These are phyloP conservation scores for Scotopteryx bipunctaria DNA, from an alignment of 2,888 invertebrate species.

Conservation along the genomic window DNA sequence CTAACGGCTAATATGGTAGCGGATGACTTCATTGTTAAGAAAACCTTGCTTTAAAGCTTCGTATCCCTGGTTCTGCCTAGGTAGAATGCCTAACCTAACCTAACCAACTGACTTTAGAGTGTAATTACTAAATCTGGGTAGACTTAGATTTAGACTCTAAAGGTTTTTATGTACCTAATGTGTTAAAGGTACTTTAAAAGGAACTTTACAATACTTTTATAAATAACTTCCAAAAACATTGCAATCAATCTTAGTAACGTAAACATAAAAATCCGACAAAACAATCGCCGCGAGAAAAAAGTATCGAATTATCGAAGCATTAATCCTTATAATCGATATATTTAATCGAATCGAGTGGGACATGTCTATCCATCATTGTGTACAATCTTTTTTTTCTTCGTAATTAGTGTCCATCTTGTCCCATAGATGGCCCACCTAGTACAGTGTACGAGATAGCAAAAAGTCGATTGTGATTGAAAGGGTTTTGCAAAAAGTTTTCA, in stretches of 20 bases:
- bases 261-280: slow-evolving; percentile 44
- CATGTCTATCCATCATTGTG: slow-evolving; percentile 59
- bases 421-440: slow-evolving; percentile 46
- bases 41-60: too few relatives aligned
- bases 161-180: too few relatives aligned
- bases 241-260: slow-evolving; percentile 30
- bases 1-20: slow-evolving; percentile 2
- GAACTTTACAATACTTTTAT: too few relatives aligned
- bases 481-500: slow-evolving; percentile 13
- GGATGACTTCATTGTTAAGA: slow-evolving; percentile 16
- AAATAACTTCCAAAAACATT: background rate
- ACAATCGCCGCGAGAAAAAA: slow-evolving; percentile 53
- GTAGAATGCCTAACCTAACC: too few relatives aligned
- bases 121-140: too few relatives aligned
- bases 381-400: slow-evolving; percentile 40
- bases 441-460: slow-evolving; percentile 18
- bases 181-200: too few relatives aligned
- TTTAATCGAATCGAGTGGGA: slow-evolving; percentile 50
- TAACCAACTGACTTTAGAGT: too few relatives aligned
- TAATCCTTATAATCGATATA: slow-evolving; percentile 59
- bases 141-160: too few relatives aligned
- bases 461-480: slow-evolving; percentile 13
- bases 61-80: too few relatives aligned
- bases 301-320: slow-evolving; percentile 63
- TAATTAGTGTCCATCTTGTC: slow-evolving; percentile 47